Base-by-base conservation (phyloP, 2,113 vertebrate genomes). In the Thymallus thymallus region DNA sequence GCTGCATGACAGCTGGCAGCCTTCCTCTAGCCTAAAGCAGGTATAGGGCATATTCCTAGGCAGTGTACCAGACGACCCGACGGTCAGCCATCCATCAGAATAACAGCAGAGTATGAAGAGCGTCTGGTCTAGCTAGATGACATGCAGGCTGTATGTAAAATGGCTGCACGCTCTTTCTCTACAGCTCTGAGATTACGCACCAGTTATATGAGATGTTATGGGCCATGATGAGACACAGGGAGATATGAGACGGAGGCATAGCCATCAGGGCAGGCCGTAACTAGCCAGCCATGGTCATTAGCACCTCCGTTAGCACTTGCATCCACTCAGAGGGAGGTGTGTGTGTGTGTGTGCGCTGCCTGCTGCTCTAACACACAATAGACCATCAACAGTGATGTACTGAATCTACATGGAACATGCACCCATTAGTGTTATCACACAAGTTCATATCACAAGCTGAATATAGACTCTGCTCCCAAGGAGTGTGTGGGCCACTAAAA, bases 141-240 rank as follows among this genome's bases (percentile, higher is more conserved):
- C 14, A 71, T 1, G 72, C 60, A 82, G 71, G 79, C 22, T 68
- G 13, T 13, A 35, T 16, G 9, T 68, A 41, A 76, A 79, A 83
- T 76, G 32, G 72, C 68, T 35, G 61, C 9, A 6, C 60, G n/a
- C 56, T 71, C 48, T 79, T 73, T 82, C 77, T 83, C 72, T 80
- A 23, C 9, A 18, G 51, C 32, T 62, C 68, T 66, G 64, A 88
- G 81, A 86, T 84, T 84, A 82, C 73, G 72, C 58, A 63, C 66
- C 60, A 14, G 48, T 51, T 51, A 51, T 51, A 18, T 51, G 12
- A 51, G 48, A 18, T 18, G 69, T 32, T 82, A 77, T 68, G 60
- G n/a, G n/a, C n/a, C n/a, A n/a, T 32, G 81, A 77, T 68, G 14
- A 29, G 13, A 64, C 12, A 64, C 23, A 22, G 35, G 16, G 61